Evolutionary conservation across 2,113 vertebrate species (phyloP), one percentile per base, ranked within the genome.

Genomic region (Brevimyrus niger): DNA sequence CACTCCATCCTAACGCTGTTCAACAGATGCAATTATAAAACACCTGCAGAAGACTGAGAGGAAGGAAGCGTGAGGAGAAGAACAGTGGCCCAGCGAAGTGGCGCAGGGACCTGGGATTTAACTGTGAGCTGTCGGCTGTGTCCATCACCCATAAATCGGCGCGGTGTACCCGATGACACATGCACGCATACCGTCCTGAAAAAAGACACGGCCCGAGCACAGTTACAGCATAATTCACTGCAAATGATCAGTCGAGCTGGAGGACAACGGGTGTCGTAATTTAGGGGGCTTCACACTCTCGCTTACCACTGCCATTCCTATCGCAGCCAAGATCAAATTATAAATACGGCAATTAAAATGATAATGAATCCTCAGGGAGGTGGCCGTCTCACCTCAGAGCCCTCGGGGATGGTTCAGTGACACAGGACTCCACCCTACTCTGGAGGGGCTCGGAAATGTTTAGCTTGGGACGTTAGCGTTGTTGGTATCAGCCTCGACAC

Each of bases 321-420:
- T 87, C 19, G 50, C 8, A 48, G 48, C 50, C 48, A 51, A 35
- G 55, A 87, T 87, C 85, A 55, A 87, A 53, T 87, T 35, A 87
- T 35, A 87, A 87, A 87, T 13, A 15, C 7, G 17, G 31, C 7
- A 87, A 87, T 87, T 87, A 87, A 87, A 87, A 87, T 87, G 86
- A 51, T 53, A 55, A 35, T 38, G 50, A 38, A 87, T 38, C 86
- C 51, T 55, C 86, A 17, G 50, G 31, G 85, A 53, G 23, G 86
- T 53, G 48, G 31, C 19, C 2, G 51, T 11, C 82, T 47, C 21
- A 47, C 82, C 38, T 46, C 9, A 7, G 46, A 48, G 15, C 73
- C 73, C 73, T 11, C 4, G 73, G 31, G 31, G 13, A 80, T 10
- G 35, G 31, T 35, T n/a, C 11, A 19, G 73, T 80, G 31, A 80